A percentile compares a stretch with the other conserved stretches of the same genome.
phyloP scores from a whole-genome alignment of 2,113 vertebrate species.

The Cricetomys ansorgei region DNA sequence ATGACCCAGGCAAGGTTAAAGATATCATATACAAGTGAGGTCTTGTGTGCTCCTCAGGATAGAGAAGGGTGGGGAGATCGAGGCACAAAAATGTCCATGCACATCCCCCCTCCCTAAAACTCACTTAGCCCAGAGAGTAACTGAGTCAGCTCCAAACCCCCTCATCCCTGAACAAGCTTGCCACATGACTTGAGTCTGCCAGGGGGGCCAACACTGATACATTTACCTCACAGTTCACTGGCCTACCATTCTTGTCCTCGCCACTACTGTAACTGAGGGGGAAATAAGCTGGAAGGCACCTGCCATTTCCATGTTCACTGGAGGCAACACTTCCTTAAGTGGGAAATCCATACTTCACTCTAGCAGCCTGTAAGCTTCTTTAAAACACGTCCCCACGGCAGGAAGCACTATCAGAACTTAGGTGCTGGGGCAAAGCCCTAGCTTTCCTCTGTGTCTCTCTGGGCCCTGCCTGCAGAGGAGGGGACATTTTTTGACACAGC shows the following conservation, averaged over 20 bases:
- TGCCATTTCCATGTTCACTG: background rate
- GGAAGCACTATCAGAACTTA: background rate
- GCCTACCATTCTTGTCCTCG: background rate
- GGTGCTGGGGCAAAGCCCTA: background rate
- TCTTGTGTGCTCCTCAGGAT: background rate
- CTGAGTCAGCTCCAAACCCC: background rate
- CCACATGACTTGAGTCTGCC: background rate
- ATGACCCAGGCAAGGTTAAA: background rate
- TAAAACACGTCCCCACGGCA: background rate
- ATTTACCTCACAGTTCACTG: background rate
- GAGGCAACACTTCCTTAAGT: background rate
- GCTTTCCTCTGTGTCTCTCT: rapidly evolving
- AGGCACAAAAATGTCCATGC: background rate
- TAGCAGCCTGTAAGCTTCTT: background rate
- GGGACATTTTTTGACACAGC: background rate
- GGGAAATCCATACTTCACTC: background rate
- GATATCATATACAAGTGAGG: background rate
- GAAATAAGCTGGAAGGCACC: background rate
- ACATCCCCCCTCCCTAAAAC: background rate
- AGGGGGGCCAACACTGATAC: rapidly evolving
- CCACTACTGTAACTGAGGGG: background rate
- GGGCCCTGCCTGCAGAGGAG: background rate
- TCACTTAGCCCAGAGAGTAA: background rate
- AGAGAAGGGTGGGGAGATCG: background rate
- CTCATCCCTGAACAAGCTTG: background rate